phyloP scores from a whole-genome alignment of 2,797 vertebrate species.

The Anguilla pacifica region DNA sequence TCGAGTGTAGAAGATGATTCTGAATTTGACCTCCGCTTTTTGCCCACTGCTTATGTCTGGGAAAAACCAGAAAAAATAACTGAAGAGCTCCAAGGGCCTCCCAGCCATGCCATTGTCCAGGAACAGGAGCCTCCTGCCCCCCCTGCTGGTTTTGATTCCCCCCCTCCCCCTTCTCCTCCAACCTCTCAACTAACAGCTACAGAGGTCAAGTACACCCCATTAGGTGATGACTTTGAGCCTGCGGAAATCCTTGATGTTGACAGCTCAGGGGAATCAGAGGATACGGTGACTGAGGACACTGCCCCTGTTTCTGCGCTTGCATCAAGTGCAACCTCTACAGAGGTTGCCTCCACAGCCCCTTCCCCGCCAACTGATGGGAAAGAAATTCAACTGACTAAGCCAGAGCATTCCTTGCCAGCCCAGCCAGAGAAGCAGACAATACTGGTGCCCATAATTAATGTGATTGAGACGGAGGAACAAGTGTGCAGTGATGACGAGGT shows the following conservation, averaged over 20 bases:
- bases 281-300: conserved; percentile 84
- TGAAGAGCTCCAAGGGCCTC: conserved; percentile 33
- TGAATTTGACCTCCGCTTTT: conserved; percentile 74
- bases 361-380: conserved; percentile 43
- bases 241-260: conserved; percentile 73
- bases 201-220: conserved; percentile 41
- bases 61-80: conserved; percentile 67
- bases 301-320: conserved; percentile 32
- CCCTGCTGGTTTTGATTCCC: conserved; percentile 57
- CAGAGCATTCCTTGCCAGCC: conserved; percentile 24
- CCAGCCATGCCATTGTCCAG: conserved; percentile 37
- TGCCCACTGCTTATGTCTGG: conserved; percentile 77
- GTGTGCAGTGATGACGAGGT: conserved; percentile 72
- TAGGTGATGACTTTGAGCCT: conserved; percentile 55
- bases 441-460: conserved; percentile 79
- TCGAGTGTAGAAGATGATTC: conserved; percentile 64
- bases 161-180: conserved; percentile 37
- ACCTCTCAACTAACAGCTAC: conserved; percentile 15
- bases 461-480: conserved; percentile 77
- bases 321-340: conserved; percentile 33
- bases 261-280: conserved; percentile 89
- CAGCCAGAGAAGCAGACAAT: conserved; percentile 64
- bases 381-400: conserved; percentile 43
- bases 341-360: conserved; percentile 28
- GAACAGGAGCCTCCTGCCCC: conserved; percentile 48